Conservation (phyloP, 2,113 vertebrate species). For the Zosterops borbonicus region DNA sequence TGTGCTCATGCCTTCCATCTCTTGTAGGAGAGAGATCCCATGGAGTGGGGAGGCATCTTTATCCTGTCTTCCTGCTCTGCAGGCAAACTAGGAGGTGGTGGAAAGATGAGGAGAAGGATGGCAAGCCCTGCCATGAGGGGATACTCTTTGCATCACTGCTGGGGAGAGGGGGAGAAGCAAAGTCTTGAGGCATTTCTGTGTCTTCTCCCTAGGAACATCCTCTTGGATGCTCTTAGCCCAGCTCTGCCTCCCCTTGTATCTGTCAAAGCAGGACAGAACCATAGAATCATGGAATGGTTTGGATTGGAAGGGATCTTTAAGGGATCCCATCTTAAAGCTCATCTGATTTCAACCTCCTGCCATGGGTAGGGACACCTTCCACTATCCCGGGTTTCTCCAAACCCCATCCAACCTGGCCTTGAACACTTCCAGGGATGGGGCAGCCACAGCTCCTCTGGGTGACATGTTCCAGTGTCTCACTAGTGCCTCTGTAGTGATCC, state of each 20-base stretch:
- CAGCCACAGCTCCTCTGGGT: not conserved
- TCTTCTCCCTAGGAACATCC: not conserved
- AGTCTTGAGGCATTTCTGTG: not conserved
- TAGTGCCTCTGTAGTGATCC: not conserved
- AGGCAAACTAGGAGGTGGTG: not conserved
- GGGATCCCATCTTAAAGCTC: not conserved
- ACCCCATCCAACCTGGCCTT: rapidly evolving
- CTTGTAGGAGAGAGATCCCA: not conserved
- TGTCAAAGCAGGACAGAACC: rapidly evolving
- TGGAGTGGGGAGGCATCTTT: not conserved
- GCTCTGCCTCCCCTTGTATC: not conserved
- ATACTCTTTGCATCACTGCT: rapidly evolving
- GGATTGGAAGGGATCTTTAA: not conserved
- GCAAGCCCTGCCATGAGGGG: not conserved
- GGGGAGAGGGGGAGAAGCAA: not conserved
- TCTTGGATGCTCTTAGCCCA: not conserved
- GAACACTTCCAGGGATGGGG: not conserved
- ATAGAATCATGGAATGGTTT: not conserved
- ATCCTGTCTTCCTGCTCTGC: not conserved
- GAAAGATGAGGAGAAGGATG: not conserved
- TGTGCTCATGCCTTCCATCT: not conserved
- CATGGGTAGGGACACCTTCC: not conserved
- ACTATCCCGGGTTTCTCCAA: not conserved
- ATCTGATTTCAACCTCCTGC: no score
- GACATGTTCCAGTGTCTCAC: not conserved